Conservation (phyloP, 2,888 invertebrate genomes). For the Aproaerema taeniolella region DNA sequence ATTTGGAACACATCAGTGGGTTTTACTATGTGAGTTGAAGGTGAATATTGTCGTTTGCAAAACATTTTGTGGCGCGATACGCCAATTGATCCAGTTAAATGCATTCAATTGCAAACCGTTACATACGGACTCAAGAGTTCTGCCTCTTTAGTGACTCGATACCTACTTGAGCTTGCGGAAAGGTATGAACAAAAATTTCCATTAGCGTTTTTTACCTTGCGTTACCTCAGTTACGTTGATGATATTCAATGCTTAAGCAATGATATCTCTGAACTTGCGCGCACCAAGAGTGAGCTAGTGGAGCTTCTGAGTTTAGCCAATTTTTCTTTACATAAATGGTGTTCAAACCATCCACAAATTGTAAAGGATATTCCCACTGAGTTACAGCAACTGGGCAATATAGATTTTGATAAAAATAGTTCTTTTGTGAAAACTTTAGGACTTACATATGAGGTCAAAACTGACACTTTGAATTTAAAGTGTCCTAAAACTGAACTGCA, state of each 20-base stretch:
- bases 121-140: conserved; percentile 16
- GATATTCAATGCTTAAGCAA: background rate
- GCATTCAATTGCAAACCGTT: conserved; percentile 11
- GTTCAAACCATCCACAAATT: background rate
- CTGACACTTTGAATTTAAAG: background rate
- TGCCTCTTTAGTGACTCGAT: conserved; percentile 12
- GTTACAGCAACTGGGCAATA: background rate
- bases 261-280: background rate
- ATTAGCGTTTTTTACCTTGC: conserved; percentile 7
- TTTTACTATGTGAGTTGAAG: conserved; percentile 18
- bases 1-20: conserved; percentile 21
- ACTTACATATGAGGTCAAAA: background rate
- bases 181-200: conserved; percentile 10
- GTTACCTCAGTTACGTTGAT: background rate
- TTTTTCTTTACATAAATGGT: conserved; percentile 3
- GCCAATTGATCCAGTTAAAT: conserved; percentile 1
- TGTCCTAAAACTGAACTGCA: background rate
- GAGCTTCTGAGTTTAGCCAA: background rate
- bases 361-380: background rate
- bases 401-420: background rate
- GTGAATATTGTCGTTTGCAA: conserved; percentile 1
- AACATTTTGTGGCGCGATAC: conserved; percentile 16
- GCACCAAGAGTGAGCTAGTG: background rate
- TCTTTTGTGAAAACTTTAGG: background rate
- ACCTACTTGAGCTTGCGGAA: conserved; percentile 14